Percentiles rank a stretch among this genome's conserved stretches.
Conservation (phyloP, 2,113 vertebrate species). For the Struthio camelus region DNA sequence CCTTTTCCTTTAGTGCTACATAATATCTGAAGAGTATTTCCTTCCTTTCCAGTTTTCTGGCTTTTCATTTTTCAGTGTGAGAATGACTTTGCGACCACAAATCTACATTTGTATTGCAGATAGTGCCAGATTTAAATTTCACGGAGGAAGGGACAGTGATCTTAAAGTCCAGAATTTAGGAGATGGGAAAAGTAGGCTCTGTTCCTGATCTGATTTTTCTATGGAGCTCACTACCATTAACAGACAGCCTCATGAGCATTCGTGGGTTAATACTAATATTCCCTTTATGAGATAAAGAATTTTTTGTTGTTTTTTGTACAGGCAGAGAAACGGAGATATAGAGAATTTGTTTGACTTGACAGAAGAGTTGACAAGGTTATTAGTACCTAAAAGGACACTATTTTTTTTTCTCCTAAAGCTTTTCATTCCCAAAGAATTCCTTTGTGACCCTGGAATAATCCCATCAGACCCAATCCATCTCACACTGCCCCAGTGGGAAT, state of each 20-base stretch:
- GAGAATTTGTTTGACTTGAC: neutral
- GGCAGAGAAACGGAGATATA: neutral
- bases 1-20: neutral
- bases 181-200: neutral
- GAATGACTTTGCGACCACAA: neutral
- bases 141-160: neutral
- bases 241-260: neutral
- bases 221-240: neutral
- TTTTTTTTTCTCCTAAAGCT: neutral
- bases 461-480: neutral
- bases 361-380: neutral
- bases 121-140: neutral
- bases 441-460: neutral
- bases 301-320: accelerated
- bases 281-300: neutral
- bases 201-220: neutral
- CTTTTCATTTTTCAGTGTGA: neutral
- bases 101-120: neutral
- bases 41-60: neutral
- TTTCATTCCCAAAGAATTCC: neutral
- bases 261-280: neutral
- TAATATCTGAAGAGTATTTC: neutral
- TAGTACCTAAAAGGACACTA: neutral
- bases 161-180: accelerated
- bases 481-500: neutral